phyloP scores from a whole-genome alignment of 1,140 invertebrate species.

The Drosophila chauvacae region DNA sequence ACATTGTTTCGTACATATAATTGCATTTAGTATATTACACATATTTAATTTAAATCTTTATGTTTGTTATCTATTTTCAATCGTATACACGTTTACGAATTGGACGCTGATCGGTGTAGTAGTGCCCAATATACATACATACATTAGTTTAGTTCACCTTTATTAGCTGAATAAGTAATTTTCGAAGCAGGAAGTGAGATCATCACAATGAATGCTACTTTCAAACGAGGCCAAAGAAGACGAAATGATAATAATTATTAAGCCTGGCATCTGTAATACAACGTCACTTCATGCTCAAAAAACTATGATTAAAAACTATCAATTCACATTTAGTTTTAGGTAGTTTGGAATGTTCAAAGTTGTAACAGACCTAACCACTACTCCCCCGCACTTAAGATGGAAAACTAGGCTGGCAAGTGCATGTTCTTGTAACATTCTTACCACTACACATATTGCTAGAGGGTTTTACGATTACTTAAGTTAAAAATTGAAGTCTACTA shows the following conservation, averaged over 20 bases:
- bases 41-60: conserved; percentile 36
- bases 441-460: conserved; percentile 37
- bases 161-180: conserved; percentile 24
- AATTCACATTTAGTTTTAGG: conserved; percentile 33
- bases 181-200: conserved; percentile 27
- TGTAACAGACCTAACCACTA: not conserved
- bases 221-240: conserved; percentile 1
- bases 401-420: conserved; percentile 32
- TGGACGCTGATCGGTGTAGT: conserved; percentile 16
- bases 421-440: conserved; percentile 8
- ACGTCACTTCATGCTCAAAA: conserved; percentile 12
- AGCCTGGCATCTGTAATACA: not conserved
- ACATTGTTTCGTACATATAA: conserved; percentile 45
- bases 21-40: conserved; percentile 49
- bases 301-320: conserved; percentile 16
- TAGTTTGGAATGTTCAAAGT: not conserved
- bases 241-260: not conserved
- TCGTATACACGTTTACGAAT: conserved; percentile 31
- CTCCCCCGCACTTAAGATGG: conserved; percentile 14
- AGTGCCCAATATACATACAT: conserved; percentile 12
- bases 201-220: conserved; percentile 25
- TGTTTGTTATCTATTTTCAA: conserved; percentile 42
- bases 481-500: conserved; percentile 43
- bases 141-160: conserved; percentile 29
- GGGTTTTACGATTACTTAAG: conserved; percentile 50